Conservation (phyloP, 2,113 vertebrate species). For the Oreochromis tanganicae region DNA sequence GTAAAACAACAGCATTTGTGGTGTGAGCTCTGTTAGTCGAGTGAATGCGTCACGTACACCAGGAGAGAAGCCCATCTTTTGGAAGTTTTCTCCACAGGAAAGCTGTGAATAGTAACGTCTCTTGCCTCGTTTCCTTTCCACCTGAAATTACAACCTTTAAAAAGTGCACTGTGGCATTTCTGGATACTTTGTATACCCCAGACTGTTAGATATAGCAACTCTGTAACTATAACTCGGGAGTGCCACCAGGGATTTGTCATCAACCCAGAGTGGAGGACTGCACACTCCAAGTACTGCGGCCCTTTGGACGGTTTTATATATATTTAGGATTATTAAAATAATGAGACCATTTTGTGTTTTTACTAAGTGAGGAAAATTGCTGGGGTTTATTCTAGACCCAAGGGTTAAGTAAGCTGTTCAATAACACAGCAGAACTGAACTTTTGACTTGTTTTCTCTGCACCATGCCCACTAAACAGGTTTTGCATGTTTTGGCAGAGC, state of each 20-base stretch:
- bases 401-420: not conserved
- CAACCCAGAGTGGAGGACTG: not conserved
- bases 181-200: not conserved
- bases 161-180: not conserved
- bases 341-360: not conserved
- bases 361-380: not conserved
- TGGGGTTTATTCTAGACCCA: not conserved
- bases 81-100: not conserved
- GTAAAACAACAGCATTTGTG: not conserved
- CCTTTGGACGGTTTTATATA: not conserved
- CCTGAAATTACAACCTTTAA: not conserved
- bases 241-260: not conserved
- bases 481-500: not conserved
- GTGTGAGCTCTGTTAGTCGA: not conserved
- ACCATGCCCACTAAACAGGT: not conserved
- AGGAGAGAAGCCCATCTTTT: not conserved
- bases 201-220: not conserved
- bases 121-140: not conserved
- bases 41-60: not conserved
- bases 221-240: not conserved
- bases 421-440: not conserved
- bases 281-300: not conserved
- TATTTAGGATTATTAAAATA: not conserved
- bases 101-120: not conserved
- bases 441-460: not conserved